Evolutionary conservation across 2,888 invertebrate genomes (phyloP).

Genomic region (Dicroscelio sp.): DNA sequence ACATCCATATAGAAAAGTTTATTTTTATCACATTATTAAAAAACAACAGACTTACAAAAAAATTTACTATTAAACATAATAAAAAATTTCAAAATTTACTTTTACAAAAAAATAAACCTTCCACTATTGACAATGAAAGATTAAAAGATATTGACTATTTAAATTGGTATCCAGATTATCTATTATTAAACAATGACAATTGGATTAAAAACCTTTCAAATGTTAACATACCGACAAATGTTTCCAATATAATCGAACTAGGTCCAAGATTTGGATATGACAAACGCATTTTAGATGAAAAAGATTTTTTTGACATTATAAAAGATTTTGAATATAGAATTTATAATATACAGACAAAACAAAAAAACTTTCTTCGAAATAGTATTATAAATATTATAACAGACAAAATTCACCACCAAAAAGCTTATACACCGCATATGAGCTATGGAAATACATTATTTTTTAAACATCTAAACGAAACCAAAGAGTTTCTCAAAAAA

Average conservation of each 20-base stretch:
- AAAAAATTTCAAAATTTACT: slow-evolving; percentile 1
- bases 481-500: not conserved
- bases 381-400: slow-evolving; percentile 2
- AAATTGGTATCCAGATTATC: not conserved
- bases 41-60: not conserved
- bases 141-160: not conserved
- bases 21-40: not conserved
- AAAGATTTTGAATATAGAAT: slow-evolving; percentile 4
- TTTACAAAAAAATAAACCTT: too few species aligned
- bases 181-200: not conserved
- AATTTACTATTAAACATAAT: not conserved
- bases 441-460: slow-evolving; percentile 7
- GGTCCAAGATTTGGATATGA: slow-evolving; percentile 29
- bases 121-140: too few species aligned
- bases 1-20: not conserved
- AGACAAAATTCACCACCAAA: not conserved
- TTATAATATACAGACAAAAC: not conserved
- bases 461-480: not conserved
- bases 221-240: not conserved
- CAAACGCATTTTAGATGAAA: not conserved
- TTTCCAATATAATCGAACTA: not conserved
- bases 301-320: slow-evolving; percentile 12
- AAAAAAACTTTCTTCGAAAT: slow-evolving; percentile 5
- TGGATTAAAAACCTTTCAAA: slow-evolving; percentile 6
- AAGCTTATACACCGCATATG: not conserved